A percentile compares a stretch with the other conserved stretches of the same genome.
These are phyloP conservation scores for Sinocyclocheilus rhinocerous DNA, from an alignment of 2,113 vertebrate species.

Conservation along the genomic window DNA sequence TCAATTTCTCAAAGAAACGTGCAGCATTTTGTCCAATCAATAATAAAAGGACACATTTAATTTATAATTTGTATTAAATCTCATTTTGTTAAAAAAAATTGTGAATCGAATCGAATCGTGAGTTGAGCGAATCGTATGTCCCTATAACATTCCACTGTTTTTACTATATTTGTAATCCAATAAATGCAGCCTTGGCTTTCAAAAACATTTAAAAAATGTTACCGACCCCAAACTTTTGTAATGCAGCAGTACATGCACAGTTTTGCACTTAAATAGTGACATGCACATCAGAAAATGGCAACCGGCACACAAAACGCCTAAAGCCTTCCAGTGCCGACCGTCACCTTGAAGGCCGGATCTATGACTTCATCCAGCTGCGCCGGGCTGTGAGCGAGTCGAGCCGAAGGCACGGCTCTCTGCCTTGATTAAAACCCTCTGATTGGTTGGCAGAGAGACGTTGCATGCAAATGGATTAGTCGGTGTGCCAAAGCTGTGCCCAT, in stretches of 20 bases:
- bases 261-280: neutral
- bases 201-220: too few species aligned
- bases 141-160: too few species aligned
- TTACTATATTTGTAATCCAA: neutral
- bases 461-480: conserved; percentile 19
- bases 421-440: conserved; percentile 17
- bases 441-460: conserved; percentile 21
- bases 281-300: too few species aligned
- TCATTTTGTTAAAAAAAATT: too few species aligned
- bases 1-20: too few species aligned
- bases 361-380: conserved; percentile 53
- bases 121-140: too few species aligned
- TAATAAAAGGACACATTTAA: too few species aligned
- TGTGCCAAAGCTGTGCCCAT: conserved; percentile 36
- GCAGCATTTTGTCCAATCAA: too few species aligned
- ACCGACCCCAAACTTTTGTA: neutral
- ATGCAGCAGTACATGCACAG: neutral
- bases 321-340: conserved; percentile 33
- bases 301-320: neutral
- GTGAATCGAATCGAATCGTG: too few species aligned
- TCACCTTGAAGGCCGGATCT: conserved; percentile 39
- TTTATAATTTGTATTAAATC: too few species aligned
- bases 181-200: too few species aligned
- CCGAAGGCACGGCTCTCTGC: neutral
- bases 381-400: neutral